Percentiles rank a stretch among this genome's conserved stretches.
Conservation (phyloP, 1,140 invertebrate genomes). For the Yoshiicerus persimilis region DNA sequence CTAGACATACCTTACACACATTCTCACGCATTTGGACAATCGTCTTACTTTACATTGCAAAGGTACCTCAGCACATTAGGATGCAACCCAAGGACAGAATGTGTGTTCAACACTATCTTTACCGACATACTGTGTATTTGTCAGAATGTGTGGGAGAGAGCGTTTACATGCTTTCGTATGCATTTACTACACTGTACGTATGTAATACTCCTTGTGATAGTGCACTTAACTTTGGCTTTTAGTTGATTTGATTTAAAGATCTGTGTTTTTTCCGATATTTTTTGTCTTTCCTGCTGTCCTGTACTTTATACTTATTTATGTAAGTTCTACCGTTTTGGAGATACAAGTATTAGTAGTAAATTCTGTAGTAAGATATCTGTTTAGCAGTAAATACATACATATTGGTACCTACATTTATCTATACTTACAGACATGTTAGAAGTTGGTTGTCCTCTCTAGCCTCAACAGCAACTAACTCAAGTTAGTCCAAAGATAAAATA, state of each 20-base stretch:
- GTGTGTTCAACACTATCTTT: not conserved
- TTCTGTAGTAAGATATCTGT: not conserved
- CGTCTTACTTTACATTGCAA: not conserved
- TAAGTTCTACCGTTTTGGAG: not conserved
- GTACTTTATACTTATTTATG: not conserved
- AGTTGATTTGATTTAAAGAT: slow-evolving; percentile 23
- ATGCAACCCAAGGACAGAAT: not conserved
- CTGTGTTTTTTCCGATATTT: not conserved
- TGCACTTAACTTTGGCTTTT: not conserved
- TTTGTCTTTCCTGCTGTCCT: not conserved
- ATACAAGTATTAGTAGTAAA: not conserved
- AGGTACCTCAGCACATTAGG: not conserved
- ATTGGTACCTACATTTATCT: not conserved
- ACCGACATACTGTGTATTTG: not conserved
- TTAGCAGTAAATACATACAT: not conserved
- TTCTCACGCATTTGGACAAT: slow-evolving; percentile 10
- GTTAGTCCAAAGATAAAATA: slow-evolving; percentile 31
- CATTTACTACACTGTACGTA: not conserved
- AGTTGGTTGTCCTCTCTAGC: not conserved
- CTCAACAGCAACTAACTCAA: slow-evolving; percentile 18
- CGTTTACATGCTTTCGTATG: not conserved
- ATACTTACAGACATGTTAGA: not conserved
- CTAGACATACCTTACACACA: not conserved
- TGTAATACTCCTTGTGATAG: not conserved
- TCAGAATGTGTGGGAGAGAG: not conserved